Evolutionary conservation across 2,888 invertebrate genomes (phyloP).

Genomic region (Calameuta filiformis): DNA sequence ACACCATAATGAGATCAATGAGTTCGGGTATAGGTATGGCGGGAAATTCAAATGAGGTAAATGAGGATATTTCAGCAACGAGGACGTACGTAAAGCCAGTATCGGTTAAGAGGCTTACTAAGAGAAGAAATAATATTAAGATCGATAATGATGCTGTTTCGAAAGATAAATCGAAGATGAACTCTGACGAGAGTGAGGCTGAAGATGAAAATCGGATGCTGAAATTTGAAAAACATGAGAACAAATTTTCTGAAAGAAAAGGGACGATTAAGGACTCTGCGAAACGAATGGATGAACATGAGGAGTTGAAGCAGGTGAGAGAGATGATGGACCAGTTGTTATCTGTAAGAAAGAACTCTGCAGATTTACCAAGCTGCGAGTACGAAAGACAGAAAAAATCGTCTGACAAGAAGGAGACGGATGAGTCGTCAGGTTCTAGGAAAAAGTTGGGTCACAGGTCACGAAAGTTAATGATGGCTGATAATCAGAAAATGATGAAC

Average conservation of each 20-base stretch:
- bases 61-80: neutral
- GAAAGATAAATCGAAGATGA: neutral
- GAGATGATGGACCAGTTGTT: constrained; percentile 1
- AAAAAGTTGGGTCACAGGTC: neutral
- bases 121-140: neutral
- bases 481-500: neutral
- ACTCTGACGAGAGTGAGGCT: neutral
- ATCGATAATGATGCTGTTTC: neutral
- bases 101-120: neutral
- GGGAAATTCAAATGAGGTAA: neutral
- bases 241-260: neutral
- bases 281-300: neutral
- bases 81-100: neutral
- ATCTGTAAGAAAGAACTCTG: neutral
- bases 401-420: neutral
- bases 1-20: neutral
- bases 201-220: neutral
- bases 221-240: neutral
- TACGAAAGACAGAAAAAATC: neutral
- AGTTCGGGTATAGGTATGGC: neutral
- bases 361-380: neutral
- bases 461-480: neutral
- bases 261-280: neutral
- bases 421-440: neutral
- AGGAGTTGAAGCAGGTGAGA: neutral